These are phyloP conservation scores for Dendrolimus pini DNA, from an alignment of 2,888 invertebrate species.

Conservation along the genomic window DNA sequence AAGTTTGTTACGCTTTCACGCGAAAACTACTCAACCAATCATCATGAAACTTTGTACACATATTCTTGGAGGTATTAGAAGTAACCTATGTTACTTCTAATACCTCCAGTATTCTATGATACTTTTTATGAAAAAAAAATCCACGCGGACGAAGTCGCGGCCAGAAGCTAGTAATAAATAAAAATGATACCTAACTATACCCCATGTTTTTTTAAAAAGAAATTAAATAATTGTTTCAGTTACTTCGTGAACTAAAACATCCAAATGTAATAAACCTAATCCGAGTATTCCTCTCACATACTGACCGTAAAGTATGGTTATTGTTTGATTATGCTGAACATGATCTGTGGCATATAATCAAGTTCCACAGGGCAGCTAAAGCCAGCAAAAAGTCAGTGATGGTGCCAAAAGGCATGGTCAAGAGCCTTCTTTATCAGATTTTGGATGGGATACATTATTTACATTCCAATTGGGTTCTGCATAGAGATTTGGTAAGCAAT, in stretches of 20 bases:
- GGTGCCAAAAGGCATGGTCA: slow-evolving; percentile 98
- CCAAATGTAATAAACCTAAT: slow-evolving; percentile 98
- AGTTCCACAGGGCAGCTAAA: slow-evolving; percentile 98
- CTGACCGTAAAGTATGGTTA: slow-evolving; percentile 97
- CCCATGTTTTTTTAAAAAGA: too few species aligned
- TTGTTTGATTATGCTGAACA: slow-evolving; percentile 99
- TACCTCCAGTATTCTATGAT: too few species aligned
- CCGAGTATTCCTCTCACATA: slow-evolving; percentile 96
- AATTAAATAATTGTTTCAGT: slow-evolving; percentile 68
- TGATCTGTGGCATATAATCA: slow-evolving; percentile 99
- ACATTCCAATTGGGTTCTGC: slow-evolving; percentile 99
- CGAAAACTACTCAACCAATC: too few species aligned
- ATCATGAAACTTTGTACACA: too few species aligned
- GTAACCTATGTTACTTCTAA: too few species aligned
- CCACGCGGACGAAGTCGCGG: too few species aligned
- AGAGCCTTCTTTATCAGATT: slow-evolving; percentile 97
- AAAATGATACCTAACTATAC: too few species aligned
- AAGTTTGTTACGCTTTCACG: too few species aligned
- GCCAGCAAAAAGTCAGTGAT: slow-evolving; percentile 97
- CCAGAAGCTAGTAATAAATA: too few species aligned
- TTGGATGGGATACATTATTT: slow-evolving; percentile 99
- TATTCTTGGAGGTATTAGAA: too few species aligned
- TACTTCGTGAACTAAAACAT: slow-evolving; percentile 96
- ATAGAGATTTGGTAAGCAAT: slow-evolving; percentile 90
- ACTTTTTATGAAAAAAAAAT: too few species aligned